Percentiles rank a stretch among this genome's conserved stretches.
Conservation (phyloP, 2,797 vertebrate genomes). For the Arremon aurantiirostris region DNA sequence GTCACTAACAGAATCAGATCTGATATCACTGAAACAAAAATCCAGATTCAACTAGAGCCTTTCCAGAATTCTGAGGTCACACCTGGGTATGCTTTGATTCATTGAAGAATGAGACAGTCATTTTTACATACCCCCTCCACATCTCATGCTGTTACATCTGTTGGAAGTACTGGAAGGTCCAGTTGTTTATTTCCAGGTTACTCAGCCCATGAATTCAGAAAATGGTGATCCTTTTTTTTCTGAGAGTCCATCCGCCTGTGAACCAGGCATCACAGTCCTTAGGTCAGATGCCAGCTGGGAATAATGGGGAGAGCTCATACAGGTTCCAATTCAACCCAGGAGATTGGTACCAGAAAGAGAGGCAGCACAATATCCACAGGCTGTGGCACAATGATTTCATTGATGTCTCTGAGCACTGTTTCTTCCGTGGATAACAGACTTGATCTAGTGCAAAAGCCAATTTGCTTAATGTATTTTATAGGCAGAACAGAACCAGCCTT, state of each 20-base stretch:
- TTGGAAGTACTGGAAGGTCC: not conserved
- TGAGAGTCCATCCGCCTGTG: not conserved
- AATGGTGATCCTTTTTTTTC: not conserved
- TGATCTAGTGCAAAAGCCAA: constrained; percentile 5
- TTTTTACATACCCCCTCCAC: not conserved
- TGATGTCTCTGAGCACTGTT: constrained; percentile 26
- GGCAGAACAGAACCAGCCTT: not conserved
- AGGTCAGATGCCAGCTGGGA: not conserved
- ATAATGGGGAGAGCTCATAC: constrained; percentile 22
- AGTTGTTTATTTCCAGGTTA: not conserved
- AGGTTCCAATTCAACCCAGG: constrained; percentile 44
- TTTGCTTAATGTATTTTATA: constrained; percentile 4
- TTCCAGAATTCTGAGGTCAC: not conserved
- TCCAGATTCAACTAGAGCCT: not conserved
- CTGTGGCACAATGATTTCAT: constrained; percentile 40
- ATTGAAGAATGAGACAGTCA: not conserved
- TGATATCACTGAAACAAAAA: not conserved
- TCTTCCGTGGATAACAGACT: not conserved
- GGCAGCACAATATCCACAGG: not conserved
- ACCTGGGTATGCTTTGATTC: not conserved
- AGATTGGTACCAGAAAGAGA: constrained; percentile 46
- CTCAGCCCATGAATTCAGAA: not conserved
- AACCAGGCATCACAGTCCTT: not conserved
- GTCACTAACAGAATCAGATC: not conserved
- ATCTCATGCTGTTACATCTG: not conserved